Base-by-base conservation (phyloP, 1,140 invertebrate genomes). In the Heliconius congener region DNA sequence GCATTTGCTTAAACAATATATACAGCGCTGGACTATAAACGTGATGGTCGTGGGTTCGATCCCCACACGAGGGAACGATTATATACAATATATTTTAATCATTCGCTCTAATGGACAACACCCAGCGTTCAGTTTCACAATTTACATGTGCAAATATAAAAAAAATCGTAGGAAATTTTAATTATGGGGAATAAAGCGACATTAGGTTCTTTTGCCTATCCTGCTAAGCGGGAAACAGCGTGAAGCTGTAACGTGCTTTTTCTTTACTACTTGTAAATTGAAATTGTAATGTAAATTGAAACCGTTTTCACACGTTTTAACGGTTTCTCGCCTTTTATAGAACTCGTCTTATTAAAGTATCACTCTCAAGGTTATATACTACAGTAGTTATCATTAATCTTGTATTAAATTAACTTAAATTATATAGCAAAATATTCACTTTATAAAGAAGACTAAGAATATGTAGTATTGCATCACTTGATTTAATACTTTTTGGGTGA, bases 231-330 rank as follows among this genome's bases (percentile, higher is more conserved):
- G 13, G 11, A 46, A 46, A 13, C 4, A 3, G 42, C 42, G 42
- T 46, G 42, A 46, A 46, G 3, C 42, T 46, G 9, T 60, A 60
- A n/a, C 1, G n/a, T n/a, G 8, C 55, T 60, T 57, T 78, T 73
- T 60, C 23, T 57, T 46, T 60, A 78, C 71, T 46, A 79, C 73
- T 78, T 74, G 57, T 23, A 23, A 23, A 23, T 23, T 23, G 23
- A 23, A 23, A 23, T 78, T 74, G 57, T 60, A 60, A 60, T 60
- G n/a, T 60, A 60, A 60, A 60, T 60, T n/a, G n/a, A 60, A 23
- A 60, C 55, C 23, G 39, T 52, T 79, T 79, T 79, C 73, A 79
- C 77, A 73, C 77, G 72, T 79, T 74, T 79, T 79, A 79, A 79
- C 57, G 66, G 57, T 55, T 77, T 79, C n/a, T 78, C 23, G n/a